Evolutionary conservation across 1,140 invertebrate species (phyloP), one percentile per base, ranked within the genome.

Genomic region (Papilio dardanus): DNA sequence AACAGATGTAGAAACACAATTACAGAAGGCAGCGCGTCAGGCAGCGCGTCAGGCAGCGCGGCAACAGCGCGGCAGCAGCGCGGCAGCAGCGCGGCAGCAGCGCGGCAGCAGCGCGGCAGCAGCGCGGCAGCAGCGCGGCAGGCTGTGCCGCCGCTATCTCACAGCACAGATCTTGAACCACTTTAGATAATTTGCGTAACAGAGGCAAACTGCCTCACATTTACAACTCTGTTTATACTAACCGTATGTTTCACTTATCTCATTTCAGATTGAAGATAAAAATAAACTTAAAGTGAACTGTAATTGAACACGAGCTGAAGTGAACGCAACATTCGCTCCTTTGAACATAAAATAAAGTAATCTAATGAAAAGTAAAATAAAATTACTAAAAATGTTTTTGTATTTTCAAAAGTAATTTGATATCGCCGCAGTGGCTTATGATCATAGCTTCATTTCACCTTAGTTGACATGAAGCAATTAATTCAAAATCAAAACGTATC

Each of bases 191-290:
- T 24, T 54, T 24, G 50, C 50, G 21, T 24, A 54, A 54, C 21
- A 8, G 7, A 54, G 24, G 50, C 50, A 54, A 54, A 54, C 16
- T 54, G 21, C 50, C 8, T 12, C 5, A 54, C 19, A 54, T 54
- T 54, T 24, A 0, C 50, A 24, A 54, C 50, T 54, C 50, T 24
- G 19, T 54, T 21, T 10, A 54, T n/a, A n/a, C n/a, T n/a, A n/a
- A n/a, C 50, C 10, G 50, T 54, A 54, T 54, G 50, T 54, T 54
- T 12, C 19, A 54, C 21, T 54, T 54, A 54, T 54, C 50, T 54
- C 2, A 7, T 54, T 21, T 24, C 50, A 24, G 1, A 54, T 8
- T 24, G 1, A 8, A 54, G n/a, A 24, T 54, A 54, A 24, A 54
- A 46, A 16, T n/a, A n/a, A 46, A 46, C 4, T 42, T 14, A 10